phyloP scores from a whole-genome alignment of 2,888 invertebrate species.

The Platycheirus rosarum region DNA sequence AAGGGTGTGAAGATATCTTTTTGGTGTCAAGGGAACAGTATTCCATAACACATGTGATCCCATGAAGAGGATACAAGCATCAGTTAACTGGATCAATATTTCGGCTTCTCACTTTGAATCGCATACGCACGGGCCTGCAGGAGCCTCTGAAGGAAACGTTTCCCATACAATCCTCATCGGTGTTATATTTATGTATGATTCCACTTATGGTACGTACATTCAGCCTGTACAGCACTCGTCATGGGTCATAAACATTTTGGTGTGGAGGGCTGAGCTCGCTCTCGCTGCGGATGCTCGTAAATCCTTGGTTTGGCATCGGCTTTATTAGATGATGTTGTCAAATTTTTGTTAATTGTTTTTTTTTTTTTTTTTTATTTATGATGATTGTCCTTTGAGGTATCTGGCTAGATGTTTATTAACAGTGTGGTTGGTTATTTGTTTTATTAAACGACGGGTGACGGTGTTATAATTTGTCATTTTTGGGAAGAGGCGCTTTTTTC shows the following conservation, averaged over 20 bases:
- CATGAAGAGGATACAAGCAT: slow-evolving; percentile 63
- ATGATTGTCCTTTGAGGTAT: slow-evolving; percentile 31
- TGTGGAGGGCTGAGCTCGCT: slow-evolving; percentile 58
- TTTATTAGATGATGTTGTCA: slow-evolving; percentile 72
- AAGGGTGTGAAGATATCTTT: slow-evolving; percentile 66
- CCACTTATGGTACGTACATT: slow-evolving; percentile 3
- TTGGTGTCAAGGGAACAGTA: neutral
- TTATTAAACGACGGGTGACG: slow-evolving; percentile 67
- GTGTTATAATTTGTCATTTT: slow-evolving; percentile 66
- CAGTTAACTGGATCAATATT: slow-evolving; percentile 73
- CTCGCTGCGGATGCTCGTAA: slow-evolving; percentile 70
- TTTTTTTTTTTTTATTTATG: slow-evolving; percentile 67
- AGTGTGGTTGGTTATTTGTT: slow-evolving; percentile 72
- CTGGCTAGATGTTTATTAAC: slow-evolving; percentile 45
- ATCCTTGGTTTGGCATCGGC: slow-evolving; percentile 67
- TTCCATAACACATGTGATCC: slow-evolving; percentile 54
- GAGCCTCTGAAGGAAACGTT: slow-evolving; percentile 51
- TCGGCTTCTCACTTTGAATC: slow-evolving; percentile 68
- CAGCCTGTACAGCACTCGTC: slow-evolving; percentile 45
- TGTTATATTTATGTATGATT: slow-evolving; percentile 19
- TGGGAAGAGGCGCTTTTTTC: no score
- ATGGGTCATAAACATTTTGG: slow-evolving; percentile 71
- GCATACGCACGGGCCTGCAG: neutral
- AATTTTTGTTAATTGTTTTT: slow-evolving; percentile 73
- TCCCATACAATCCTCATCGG: slow-evolving; percentile 40